These are phyloP conservation scores for Lerema accius DNA, from an alignment of 1,140 invertebrate genomes.

Conservation along the genomic window DNA sequence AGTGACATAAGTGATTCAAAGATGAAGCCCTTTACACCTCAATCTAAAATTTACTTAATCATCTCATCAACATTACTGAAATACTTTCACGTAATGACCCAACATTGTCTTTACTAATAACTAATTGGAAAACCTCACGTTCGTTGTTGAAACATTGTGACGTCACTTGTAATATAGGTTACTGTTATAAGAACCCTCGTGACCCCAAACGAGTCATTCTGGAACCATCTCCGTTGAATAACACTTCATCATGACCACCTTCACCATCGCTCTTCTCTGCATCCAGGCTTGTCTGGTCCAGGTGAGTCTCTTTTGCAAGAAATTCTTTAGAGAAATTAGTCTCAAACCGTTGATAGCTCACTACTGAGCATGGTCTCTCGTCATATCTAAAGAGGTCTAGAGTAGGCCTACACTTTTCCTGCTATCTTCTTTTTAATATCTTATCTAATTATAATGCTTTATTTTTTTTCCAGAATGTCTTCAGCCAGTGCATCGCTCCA, in stretches of 20 bases:
- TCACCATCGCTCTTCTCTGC: neutral
- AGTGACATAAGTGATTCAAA: no score
- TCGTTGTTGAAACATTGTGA: neutral
- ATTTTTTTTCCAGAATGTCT: neutral
- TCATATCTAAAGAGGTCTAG: no score
- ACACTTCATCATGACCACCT: neutral
- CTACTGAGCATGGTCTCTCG: no score
- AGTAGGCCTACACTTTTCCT: no score
- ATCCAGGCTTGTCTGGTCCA: neutral
- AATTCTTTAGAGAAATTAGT: no score
- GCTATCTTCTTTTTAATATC: no score
- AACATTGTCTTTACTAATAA: neutral
- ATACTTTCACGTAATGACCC: neutral
- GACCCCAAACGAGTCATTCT: neutral
- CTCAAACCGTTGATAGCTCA: no score
- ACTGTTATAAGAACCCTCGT: slow-evolving; percentile 3
- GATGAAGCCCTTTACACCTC: no score
- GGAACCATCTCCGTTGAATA: neutral
- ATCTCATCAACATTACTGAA: neutral
- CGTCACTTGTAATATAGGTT: neutral
- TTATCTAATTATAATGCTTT: no score
- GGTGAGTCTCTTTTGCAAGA: no score
- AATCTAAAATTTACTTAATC: neutral
- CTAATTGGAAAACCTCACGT: neutral
- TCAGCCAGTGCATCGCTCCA: neutral